Evolutionary conservation across 2,888 invertebrate genomes (phyloP), one percentile per base, ranked within the genome.

Genomic region (Leptinotarsa tumamoca): DNA sequence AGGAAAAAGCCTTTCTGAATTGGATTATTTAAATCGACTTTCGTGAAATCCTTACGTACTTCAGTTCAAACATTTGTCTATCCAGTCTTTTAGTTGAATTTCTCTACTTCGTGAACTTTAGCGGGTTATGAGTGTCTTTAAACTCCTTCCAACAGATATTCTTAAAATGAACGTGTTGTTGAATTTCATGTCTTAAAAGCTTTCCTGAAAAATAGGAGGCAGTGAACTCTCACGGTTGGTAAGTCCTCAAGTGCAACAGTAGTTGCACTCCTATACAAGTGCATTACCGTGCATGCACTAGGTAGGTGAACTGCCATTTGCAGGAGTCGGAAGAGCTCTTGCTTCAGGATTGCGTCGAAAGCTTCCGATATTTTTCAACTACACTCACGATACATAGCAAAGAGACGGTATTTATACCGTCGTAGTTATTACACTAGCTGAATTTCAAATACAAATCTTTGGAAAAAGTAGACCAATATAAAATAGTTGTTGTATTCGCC

Each of bases 241-340:
- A 43, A 43, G 43, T 43, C 43, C 43, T 43, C 10, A 2, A 43
- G 43, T 43, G n/a, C 63, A 7, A 17, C 63, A 27, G 17, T 63
- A 63, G 33, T 33, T 17, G 63, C 17, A 17, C 27, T 63, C 61
- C 63, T 33, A 17, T 21, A 21, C 21, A 21, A 7, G 10, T n/a
- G 27, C 13, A 33, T 33, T 33, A 63, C n/a, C 33, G 10, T 63
- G 33, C 10, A 33, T 63, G 63, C 63, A 33, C 63, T 63, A 43
- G n/a, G 18, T 63, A 43, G n/a, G 18, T 43, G 33, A 43, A n/a
- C 18, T 63, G 63, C 33, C 63, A 33, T 33, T 63, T 33, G 3
- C 63, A 63, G 15, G 61, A 63, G 61, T 63, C 14, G 63, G 33
- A 1, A 18, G 63, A 43, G 21, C 63, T 63, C 43, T 63, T 33